Base-by-base conservation (phyloP, 1,140 invertebrate species). In the Saccostrea cuccullata region DNA sequence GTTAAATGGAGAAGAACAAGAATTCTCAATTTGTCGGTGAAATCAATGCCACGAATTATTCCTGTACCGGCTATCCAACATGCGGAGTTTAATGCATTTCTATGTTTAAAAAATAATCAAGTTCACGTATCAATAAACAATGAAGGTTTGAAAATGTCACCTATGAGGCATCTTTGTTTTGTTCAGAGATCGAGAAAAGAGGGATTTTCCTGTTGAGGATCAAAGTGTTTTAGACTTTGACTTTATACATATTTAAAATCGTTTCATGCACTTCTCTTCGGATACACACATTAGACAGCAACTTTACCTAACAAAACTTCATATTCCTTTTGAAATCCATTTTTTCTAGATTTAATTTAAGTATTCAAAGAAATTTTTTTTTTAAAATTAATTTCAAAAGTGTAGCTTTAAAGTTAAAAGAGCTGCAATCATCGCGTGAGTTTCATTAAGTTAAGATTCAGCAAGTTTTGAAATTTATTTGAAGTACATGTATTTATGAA, bases 1-100 rank as follows among this genome's bases (percentile, higher is more conserved):
- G 70, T 77, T 77, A 30, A 77, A 77, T 77, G 70, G 70, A 11
- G 70, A 77, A 77, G 70, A 77, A 77, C 70, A 77, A 77, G 70
- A 13, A 77, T 77, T 77, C 70, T 77, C 70, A 77, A 77, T 77
- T 77, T 77, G 70, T 77, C 70, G 26, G 30, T 77, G 30, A 36
- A 77, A 77, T 77, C 70, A 77, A 77, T 77, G 11, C 70, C 23
- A 30, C 26, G 15, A 36, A 36, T 26, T 13, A 40, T 36, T 36
- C 23, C 26, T 77, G 23, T 30, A 36, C 70, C 30, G 26, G 30
- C 11, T 36, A 30, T 77, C 70, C 70, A 30, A 47, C 26, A 30
- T 77, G 13, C 30, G 13, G 26, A 77, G 70, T 77, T 26, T 77
- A 77, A 77, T 77, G 70, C 70, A 36, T 77, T 77, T 77, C 30